Percentiles rank a stretch among this genome's conserved stretches.
These are phyloP conservation scores for Petrophora chlorosata DNA, from an alignment of 2,888 invertebrate species.

Conservation along the genomic window DNA sequence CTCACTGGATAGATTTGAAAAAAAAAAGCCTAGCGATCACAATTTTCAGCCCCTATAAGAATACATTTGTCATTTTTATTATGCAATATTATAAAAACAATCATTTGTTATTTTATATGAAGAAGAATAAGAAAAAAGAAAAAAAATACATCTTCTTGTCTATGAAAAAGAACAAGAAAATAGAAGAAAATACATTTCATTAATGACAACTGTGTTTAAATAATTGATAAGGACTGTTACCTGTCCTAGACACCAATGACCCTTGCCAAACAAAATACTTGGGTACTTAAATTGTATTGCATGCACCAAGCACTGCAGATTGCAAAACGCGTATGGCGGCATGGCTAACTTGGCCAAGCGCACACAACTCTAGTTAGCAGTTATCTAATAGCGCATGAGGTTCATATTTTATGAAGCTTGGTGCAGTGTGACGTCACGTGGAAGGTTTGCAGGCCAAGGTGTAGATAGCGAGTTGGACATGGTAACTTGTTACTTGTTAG, in stretches of 20 bases:
- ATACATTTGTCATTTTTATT: too few species aligned
- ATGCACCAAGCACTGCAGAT: neutral
- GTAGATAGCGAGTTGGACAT: conserved; percentile 13
- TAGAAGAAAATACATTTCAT: too few species aligned
- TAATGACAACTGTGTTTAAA: too few species aligned
- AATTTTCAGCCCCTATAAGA: too few species aligned
- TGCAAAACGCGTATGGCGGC: neutral
- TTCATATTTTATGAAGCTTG: conserved; percentile 11
- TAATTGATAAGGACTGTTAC: too few species aligned
- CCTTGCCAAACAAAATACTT: neutral
- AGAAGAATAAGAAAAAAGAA: too few species aligned
- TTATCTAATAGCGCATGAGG: conserved; percentile 3
- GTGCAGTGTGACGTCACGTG: conserved; percentile 15
- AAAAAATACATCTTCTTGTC: too few species aligned
- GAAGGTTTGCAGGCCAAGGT: conserved; percentile 19
- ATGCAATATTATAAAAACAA: too few species aligned
- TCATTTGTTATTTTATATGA: too few species aligned
- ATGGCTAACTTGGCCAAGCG: neutral
- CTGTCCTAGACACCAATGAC: neutral
- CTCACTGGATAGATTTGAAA: too few species aligned
- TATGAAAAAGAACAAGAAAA: too few species aligned
- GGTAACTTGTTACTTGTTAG: conserved; percentile 11
- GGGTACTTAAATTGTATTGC: conserved; percentile 1
- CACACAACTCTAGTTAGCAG: neutral
- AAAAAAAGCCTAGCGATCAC: too few species aligned